Evolutionary conservation across 1,140 invertebrate genomes (phyloP), one percentile per base, ranked within the genome.

Genomic region (Aporrectodea caliginosa): DNA sequence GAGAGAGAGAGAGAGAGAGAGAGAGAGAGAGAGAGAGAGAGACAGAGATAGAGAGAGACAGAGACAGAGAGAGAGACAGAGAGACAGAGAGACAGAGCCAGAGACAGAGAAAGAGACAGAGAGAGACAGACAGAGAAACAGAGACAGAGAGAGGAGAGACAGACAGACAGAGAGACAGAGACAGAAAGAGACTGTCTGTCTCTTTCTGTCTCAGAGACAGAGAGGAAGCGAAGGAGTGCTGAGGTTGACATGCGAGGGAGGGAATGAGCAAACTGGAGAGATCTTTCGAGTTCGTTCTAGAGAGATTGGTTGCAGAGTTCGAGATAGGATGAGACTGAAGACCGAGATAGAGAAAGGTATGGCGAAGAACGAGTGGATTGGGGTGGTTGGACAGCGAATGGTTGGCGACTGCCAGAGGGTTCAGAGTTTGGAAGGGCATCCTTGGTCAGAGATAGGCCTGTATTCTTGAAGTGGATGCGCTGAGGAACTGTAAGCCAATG

Each of bases 21-120:
- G 78, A 73, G 78, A 75, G 78, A 73, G 77, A 78, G 69, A 73
- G 78, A 78, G 69, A 73, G 78, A 78, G 69, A 73, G 78, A 71
- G 76, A 72, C 69, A 78, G 58, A 73, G 77, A 78, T 34, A 73
- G 77, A 78, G 77, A 73, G 77, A 78, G 77, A 73, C 70, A 74
- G 78, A 73, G 78, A 74, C 0, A 73, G 78, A 79, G 78, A 73
- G 78, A 79, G 78, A 73, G 78, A 75, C 69, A 73, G 78, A 79
- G 78, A 73, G 78, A 79, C 69, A 34, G 78, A 79, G 70, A 34
- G 70, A 74, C n/a, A 31, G 43, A n/a, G n/a, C n/a, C n/a, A n/a
- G n/a, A n/a, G n/a, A n/a, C n/a, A n/a, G 77, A 78, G 77, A 73
- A 69, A 78, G 77, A 73, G 77, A 78, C 69, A 73, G 77, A 78